Percentiles rank a stretch among this genome's conserved stretches.
Evolutionary conservation across 2,888 invertebrate species (phyloP).

Genomic region (Mythimna impura): DNA sequence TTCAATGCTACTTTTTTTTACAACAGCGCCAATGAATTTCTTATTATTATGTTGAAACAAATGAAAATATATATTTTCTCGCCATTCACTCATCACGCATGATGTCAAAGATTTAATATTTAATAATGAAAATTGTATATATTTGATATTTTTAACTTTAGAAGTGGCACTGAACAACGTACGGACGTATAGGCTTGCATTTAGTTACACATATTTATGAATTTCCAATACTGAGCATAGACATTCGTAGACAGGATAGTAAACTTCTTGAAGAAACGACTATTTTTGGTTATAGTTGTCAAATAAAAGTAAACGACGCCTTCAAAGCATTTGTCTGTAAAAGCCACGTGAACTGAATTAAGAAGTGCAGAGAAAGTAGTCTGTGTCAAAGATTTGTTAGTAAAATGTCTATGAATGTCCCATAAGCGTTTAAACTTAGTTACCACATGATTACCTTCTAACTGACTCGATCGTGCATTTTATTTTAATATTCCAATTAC

Average conservation of each 20-base stretch:
- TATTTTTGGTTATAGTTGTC: constrained; percentile 9
- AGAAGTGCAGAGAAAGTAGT: too few relatives aligned
- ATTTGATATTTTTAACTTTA: constrained; percentile 66
- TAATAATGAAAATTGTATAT: constrained; percentile 70
- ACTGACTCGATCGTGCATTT: constrained; percentile 59
- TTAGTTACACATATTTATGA: constrained; percentile 47
- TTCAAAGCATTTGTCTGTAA: neutral
- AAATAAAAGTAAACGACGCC: neutral
- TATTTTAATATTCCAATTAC: constrained; percentile 59
- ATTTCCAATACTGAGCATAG: constrained; percentile 47
- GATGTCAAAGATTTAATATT: constrained; percentile 66
- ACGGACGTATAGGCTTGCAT: constrained; percentile 56
- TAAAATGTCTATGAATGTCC: constrained; percentile 31
- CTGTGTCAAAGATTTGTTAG: neutral
- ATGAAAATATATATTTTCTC: constrained; percentile 46
- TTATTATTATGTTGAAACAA: constrained; percentile 41
- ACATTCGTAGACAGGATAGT: constrained; percentile 27
- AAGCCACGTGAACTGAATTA: too few relatives aligned
- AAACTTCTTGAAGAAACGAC: neutral
- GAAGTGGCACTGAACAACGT: constrained; percentile 61
- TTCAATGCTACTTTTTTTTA: constrained; percentile 20
- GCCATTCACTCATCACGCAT: constrained; percentile 65
- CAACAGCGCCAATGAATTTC: constrained; percentile 56
- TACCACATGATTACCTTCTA: constrained; percentile 56
- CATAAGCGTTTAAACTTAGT: constrained; percentile 48